phyloP scores from a whole-genome alignment of 1,140 invertebrate species.

The Dendrolimus kikuchii region DNA sequence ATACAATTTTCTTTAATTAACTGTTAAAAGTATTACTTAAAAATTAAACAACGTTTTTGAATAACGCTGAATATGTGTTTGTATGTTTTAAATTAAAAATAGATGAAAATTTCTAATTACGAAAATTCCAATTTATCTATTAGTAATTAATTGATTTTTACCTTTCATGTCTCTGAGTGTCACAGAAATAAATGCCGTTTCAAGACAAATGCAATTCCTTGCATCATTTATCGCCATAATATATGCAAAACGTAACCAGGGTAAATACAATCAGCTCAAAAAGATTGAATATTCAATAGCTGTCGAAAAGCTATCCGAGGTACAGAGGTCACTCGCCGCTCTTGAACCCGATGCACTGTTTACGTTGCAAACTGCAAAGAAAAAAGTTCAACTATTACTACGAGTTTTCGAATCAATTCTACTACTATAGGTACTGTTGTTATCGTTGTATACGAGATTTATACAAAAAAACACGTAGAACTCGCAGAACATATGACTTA shows the following conservation, averaged over 20 bases:
- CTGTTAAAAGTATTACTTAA: too few relatives aligned
- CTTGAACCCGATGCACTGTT: conserved; percentile 9
- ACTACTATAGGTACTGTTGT: background rate
- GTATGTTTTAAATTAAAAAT: background rate
- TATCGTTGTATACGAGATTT: too few relatives aligned
- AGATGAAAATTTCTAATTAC: background rate
- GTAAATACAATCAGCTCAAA: background rate
- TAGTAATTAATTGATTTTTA: too few relatives aligned
- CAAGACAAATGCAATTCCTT: too few relatives aligned
- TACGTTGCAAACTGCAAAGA: conserved; percentile 2
- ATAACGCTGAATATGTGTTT: too few relatives aligned
- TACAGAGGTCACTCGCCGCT: conserved; percentile 6
- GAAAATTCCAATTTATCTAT: background rate
- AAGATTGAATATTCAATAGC: background rate
- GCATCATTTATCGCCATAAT: background rate
- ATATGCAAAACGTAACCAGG: background rate
- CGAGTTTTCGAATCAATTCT: background rate
- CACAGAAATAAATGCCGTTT: too few relatives aligned
- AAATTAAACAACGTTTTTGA: too few relatives aligned
- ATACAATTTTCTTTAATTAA: too few relatives aligned
- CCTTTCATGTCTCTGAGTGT: too few relatives aligned
- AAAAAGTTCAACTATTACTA: conserved; percentile 7
- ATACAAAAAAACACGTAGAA: too few relatives aligned
- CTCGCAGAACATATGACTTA: too few relatives aligned
- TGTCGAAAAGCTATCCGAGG: background rate